Conservation (phyloP, 2,113 vertebrate species). For the Neolamprologus caudopunctatus region DNA sequence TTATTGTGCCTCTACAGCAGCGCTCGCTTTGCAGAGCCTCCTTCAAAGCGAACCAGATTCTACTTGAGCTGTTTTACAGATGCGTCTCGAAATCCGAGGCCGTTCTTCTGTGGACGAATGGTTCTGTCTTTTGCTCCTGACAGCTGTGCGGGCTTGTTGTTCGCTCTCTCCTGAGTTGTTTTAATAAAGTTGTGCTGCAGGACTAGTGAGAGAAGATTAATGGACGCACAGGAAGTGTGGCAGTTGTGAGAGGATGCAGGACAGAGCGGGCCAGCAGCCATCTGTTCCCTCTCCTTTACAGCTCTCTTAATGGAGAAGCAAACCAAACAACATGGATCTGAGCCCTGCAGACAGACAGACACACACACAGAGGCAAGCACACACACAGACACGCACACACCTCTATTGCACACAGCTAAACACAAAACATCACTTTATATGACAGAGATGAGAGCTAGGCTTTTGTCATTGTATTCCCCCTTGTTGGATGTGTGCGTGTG, state of each 20-base stretch:
- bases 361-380: neutral
- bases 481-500: slow-evolving; percentile 31
- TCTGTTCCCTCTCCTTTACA: slow-evolving; percentile 93
- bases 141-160: slow-evolving; percentile 83
- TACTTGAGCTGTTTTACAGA: slow-evolving; percentile 76
- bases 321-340: slow-evolving; percentile 83
- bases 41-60: slow-evolving; percentile 77
- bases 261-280: slow-evolving; percentile 87
- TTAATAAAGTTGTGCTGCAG: slow-evolving; percentile 94
- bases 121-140: slow-evolving; percentile 85
- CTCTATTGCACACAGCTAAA: slow-evolving; percentile 48
- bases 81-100: slow-evolving; percentile 76
- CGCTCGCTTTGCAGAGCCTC: slow-evolving; percentile 59
- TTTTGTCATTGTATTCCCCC: slow-evolving; percentile 64
- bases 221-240: slow-evolving; percentile 89
- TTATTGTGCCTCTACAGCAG: slow-evolving; percentile 62
- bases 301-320: slow-evolving; percentile 86
- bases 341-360: slow-evolving; percentile 74
- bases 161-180: slow-evolving; percentile 75
- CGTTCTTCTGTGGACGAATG: slow-evolving; percentile 75
- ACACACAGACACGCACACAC: neutral
- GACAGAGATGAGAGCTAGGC: slow-evolving; percentile 64
- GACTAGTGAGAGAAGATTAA: slow-evolving; percentile 97
- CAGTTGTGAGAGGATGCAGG: slow-evolving; percentile 89
- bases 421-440: slow-evolving; percentile 66